Conservation (phyloP, 2,888 invertebrate species). For the Mesorhabditis spiculigera region DNA sequence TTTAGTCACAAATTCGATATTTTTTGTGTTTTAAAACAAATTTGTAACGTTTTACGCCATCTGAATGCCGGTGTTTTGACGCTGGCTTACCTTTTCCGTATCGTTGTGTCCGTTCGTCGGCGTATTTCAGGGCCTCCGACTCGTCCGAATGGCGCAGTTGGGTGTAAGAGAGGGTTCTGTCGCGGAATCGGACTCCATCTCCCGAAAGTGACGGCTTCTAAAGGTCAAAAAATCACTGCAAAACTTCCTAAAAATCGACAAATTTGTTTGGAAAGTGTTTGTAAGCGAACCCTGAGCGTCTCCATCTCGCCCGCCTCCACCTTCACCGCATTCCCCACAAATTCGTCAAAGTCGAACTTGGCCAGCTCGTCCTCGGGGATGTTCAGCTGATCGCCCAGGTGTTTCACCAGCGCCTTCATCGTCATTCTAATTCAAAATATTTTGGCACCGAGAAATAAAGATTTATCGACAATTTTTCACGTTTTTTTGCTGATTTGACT, state of each 20-base stretch:
- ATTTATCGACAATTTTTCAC: too few relatives aligned
- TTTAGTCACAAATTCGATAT: too few relatives aligned
- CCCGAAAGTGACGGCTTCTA: neutral
- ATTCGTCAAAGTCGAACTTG: conserved; percentile 46
- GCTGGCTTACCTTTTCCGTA: conserved; percentile 3
- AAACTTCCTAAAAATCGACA: neutral
- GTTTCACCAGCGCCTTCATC: conserved; percentile 49
- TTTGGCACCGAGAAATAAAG: too few relatives aligned
- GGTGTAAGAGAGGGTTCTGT: conserved; percentile 15
- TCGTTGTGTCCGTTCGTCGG: conserved; percentile 10
- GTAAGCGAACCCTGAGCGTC: conserved; percentile 26
- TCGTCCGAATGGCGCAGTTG: conserved; percentile 17
- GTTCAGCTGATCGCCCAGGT: conserved; percentile 54
- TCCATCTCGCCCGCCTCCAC: conserved; percentile 47
- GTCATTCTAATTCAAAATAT: conserved; percentile 34
- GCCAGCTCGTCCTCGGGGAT: conserved; percentile 43
- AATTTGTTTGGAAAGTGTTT: neutral
- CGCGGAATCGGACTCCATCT: conserved; percentile 4
- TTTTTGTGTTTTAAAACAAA: too few relatives aligned
- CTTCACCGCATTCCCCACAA: conserved; percentile 55
- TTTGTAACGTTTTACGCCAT: neutral
- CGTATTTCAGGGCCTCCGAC: conserved; percentile 14
- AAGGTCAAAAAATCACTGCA: neutral
- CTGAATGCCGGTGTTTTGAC: too few relatives aligned
- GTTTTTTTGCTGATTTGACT: too few relatives aligned